phyloP scores from a whole-genome alignment of 2,888 invertebrate genomes.

The Encarsia formosa region DNA sequence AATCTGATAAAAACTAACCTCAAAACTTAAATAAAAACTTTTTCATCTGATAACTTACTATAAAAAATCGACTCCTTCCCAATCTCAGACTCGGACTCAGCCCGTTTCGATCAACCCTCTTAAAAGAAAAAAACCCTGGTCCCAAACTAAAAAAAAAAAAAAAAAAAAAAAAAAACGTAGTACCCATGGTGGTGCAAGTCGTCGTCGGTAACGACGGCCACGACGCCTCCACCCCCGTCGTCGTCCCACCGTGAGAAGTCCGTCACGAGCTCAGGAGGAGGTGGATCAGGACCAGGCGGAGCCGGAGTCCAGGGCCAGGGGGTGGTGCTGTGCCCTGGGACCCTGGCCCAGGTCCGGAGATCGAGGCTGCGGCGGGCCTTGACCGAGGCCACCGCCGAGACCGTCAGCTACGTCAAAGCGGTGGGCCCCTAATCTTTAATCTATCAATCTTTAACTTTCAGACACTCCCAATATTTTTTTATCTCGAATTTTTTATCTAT shows the following conservation, averaged over 20 bases:
- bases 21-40: too few species aligned
- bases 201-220: slow-evolving; percentile 39
- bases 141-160: too few species aligned
- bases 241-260: slow-evolving; percentile 28
- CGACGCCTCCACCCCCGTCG: slow-evolving; percentile 7
- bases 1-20: too few species aligned
- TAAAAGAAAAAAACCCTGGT: too few species aligned
- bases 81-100: too few species aligned
- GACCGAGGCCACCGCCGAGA: slow-evolving; percentile 85
- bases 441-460: neutral
- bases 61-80: too few species aligned
- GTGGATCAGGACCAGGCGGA: slow-evolving; percentile 35
- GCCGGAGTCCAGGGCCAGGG: slow-evolving; percentile 58
- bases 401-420: slow-evolving; percentile 85
- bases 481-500: neutral
- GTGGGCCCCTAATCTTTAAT: slow-evolving; percentile 54
- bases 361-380: slow-evolving; percentile 82
- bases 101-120: too few species aligned
- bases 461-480: neutral
- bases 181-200: slow-evolving; percentile 50
- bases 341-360: slow-evolving; percentile 83
- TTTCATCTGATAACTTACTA: too few species aligned
- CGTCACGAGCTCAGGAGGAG: slow-evolving; percentile 35
- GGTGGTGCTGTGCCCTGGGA: slow-evolving; percentile 85
- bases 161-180: too few species aligned